These are phyloP conservation scores for Indicator indicator DNA, from an alignment of 2,113 vertebrate genomes.

Conservation along the genomic window DNA sequence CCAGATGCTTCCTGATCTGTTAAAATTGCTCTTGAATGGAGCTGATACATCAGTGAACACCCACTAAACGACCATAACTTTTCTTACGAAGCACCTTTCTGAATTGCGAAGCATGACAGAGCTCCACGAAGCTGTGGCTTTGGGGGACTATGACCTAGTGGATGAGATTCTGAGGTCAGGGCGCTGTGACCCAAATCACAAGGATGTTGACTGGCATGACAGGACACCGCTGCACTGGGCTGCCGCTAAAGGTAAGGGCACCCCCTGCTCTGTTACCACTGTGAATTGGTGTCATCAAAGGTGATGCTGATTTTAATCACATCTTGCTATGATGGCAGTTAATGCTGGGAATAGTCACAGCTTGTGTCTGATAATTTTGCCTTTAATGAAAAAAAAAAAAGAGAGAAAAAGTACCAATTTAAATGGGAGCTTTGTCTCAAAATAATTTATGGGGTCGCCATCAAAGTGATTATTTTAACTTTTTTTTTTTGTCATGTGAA, in stretches of 20 bases:
- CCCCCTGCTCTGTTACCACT: background rate
- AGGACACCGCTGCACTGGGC: slow-evolving; percentile 93
- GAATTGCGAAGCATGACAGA: slow-evolving; percentile 79
- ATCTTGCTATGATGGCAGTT: background rate
- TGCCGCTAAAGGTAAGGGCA: slow-evolving; percentile 81
- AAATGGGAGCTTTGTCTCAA: background rate
- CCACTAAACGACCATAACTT: rapidly evolving
- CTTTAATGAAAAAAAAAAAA: background rate
- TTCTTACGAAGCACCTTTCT: background rate
- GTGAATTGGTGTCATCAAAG: rapidly evolving
- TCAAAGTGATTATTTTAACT: background rate
- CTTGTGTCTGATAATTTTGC: background rate
- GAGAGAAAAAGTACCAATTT: background rate
- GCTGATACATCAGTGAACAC: background rate
- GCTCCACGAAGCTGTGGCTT: slow-evolving; percentile 87
- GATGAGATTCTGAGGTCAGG: slow-evolving; percentile 79
- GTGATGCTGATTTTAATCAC: background rate
- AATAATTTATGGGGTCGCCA: background rate
- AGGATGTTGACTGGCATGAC: slow-evolving; percentile 88
- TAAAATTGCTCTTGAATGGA: background rate
- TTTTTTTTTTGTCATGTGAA: background rate
- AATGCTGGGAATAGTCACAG: background rate
- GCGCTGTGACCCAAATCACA: slow-evolving; percentile 83
- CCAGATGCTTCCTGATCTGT: background rate
- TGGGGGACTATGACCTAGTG: slow-evolving; percentile 76